Evolutionary conservation across 2,888 invertebrate genomes (phyloP), one percentile per base, ranked within the genome.

Genomic region (Archips crataeganus): DNA sequence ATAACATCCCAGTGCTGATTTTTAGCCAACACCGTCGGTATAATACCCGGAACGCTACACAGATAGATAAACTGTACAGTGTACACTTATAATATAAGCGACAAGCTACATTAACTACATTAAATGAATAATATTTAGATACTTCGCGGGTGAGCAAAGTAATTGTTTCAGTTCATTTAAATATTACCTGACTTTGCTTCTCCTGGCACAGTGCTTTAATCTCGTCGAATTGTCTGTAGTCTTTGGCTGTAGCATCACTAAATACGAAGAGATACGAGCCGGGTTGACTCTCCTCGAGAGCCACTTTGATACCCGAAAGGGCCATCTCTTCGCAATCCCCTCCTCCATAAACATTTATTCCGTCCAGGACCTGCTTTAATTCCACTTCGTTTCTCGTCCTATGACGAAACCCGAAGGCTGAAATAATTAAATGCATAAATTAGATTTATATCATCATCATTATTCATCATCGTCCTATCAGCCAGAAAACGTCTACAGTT

Each of bases 181-280:
- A 23, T 23, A 45, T 57, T 59, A 73, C 73, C 63, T 73, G 73
- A 57, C 66, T 77, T 47, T 82, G 81, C 71, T 82, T 86, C 36
- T 77, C 75, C 71, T 82, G 80, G 23, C 83, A 81, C 23, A 85
- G 32, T 6, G 75, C 76, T 67, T 75, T 80, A 2, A 86, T 77
- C 39, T 76, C 42, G 0, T 68, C 47, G 4, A 71, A 45, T 13
- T 72, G 67, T 0, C 0, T 0, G 10, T 77, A 66, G 73, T 87
- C 87, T 39, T 77, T 81, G 0, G 87, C 80, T 0, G 79, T 49
- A 0, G 86, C 85, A 59, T 87, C 87, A 3, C 86, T 87, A 60
- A 86, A 87, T 0, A 86, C 81, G 51, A 79, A 87, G 1, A 87
- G 42, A 11, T 74, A 80, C 0, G 87, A 87, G 2, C 78, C 66